These are phyloP conservation scores for Fratercula arctica DNA, from an alignment of 2,797 vertebrate genomes.

Conservation along the genomic window DNA sequence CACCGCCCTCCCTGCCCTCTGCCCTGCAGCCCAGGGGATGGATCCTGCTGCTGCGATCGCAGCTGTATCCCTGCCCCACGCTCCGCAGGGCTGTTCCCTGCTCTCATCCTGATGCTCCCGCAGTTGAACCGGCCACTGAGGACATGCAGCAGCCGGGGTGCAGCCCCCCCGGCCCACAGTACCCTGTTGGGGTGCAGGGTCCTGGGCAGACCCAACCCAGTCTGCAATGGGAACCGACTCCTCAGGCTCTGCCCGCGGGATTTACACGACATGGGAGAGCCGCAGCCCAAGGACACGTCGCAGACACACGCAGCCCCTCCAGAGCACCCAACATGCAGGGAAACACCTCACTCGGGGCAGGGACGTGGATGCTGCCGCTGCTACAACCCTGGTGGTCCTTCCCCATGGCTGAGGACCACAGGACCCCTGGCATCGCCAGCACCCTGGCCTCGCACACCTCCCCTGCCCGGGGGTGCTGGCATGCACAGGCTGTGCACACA, in stretches of 20 bases:
- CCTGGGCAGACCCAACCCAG: not conserved
- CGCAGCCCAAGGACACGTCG: not conserved
- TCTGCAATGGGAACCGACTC: not conserved
- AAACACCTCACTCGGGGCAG: not conserved
- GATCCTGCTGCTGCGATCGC: not conserved
- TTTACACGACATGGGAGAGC: not conserved
- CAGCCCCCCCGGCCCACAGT: not conserved
- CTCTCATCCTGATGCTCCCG: not conserved
- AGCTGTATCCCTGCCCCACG: not conserved
- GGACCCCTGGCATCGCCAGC: rapidly evolving
- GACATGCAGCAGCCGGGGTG: rapidly evolving
- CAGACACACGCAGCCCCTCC: not conserved
- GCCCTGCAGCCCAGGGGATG: not conserved
- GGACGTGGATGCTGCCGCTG: not conserved
- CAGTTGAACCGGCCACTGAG: not conserved
- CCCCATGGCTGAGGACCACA: not conserved
- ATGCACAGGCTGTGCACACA: not conserved
- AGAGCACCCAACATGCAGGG: not conserved
- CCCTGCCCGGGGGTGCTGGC: not conserved
- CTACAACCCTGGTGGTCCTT: not conserved
- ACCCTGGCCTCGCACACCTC: rapidly evolving
- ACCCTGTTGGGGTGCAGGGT: not conserved
- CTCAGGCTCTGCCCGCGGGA: not conserved
- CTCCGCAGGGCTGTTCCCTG: not conserved
- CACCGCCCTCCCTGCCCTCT: not conserved